Evolutionary conservation across 2,888 invertebrate species (phyloP).

Genomic region (Patella depressa): DNA sequence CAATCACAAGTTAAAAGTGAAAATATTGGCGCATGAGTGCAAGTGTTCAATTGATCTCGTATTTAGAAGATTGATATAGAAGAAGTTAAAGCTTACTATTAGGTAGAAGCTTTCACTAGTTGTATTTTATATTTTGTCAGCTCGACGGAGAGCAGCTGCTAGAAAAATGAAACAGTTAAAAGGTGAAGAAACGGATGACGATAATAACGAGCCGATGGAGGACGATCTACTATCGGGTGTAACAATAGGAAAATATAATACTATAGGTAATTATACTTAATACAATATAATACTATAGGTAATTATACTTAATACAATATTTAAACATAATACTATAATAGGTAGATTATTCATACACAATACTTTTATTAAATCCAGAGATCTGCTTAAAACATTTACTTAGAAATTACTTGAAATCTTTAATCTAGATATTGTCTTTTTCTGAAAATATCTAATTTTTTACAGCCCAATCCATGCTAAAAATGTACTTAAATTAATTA

Average conservation of each 20-base stretch:
- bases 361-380: not conserved
- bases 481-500: no score
- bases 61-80: no score
- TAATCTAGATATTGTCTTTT: no score
- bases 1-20: no score
- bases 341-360: not conserved
- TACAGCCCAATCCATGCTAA: no score
- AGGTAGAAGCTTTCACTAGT: no score
- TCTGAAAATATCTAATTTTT: no score
- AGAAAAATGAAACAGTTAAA: slow-evolving; percentile 63
- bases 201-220: slow-evolving; percentile 58
- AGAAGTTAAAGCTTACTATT: no score
- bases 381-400: not conserved
- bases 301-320: not conserved
- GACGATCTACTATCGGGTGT: slow-evolving; percentile 58
- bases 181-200: slow-evolving; percentile 61
- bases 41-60: no score
- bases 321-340: not conserved
- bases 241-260: slow-evolving; percentile 41
- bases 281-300: not conserved
- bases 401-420: no score
- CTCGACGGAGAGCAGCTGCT: slow-evolving; percentile 62
- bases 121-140: slow-evolving; percentile 41
- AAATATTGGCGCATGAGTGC: no score
- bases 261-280: not conserved